Conservation (phyloP, 2,888 invertebrate genomes). For the Escarpia spicata region DNA sequence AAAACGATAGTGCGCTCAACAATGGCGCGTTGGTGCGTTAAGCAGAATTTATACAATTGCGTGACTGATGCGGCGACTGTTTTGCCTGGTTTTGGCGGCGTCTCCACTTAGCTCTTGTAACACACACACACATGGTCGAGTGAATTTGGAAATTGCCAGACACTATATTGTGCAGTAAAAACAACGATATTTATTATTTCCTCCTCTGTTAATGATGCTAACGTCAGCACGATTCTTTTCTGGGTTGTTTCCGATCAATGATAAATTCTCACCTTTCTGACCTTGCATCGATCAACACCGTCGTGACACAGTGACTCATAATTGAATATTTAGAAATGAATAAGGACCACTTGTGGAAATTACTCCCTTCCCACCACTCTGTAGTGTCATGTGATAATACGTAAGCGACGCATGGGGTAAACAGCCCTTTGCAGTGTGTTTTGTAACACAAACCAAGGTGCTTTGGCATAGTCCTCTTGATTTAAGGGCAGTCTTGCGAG, state of each 20-base stretch:
- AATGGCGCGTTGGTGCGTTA: not conserved
- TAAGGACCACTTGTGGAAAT: too few species aligned
- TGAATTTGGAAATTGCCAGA: not conserved
- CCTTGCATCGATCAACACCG: not conserved
- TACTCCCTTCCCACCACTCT: too few species aligned
- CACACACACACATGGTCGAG: not conserved
- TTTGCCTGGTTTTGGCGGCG: constrained; percentile 3
- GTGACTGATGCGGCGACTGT: constrained; percentile 14
- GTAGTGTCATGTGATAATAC: too few species aligned
- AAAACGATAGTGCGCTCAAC: not conserved
- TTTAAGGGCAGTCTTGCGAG: not conserved
- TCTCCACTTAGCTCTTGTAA: not conserved
- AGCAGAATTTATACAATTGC: constrained; percentile 1
- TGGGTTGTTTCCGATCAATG: not conserved
- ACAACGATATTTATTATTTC: not conserved
- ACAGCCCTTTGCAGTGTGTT: too few species aligned
- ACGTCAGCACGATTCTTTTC: too few species aligned
- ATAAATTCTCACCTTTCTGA: not conserved
- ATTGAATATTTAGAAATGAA: too few species aligned
- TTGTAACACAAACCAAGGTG: too few species aligned
- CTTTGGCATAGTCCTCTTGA: not conserved
- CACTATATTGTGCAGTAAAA: not conserved
- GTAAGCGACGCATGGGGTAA: too few species aligned
- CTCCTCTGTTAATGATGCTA: not conserved
- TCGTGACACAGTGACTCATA: too few species aligned